phyloP scores from a whole-genome alignment of 2,888 invertebrate species.

The Pelosia muscerda region DNA sequence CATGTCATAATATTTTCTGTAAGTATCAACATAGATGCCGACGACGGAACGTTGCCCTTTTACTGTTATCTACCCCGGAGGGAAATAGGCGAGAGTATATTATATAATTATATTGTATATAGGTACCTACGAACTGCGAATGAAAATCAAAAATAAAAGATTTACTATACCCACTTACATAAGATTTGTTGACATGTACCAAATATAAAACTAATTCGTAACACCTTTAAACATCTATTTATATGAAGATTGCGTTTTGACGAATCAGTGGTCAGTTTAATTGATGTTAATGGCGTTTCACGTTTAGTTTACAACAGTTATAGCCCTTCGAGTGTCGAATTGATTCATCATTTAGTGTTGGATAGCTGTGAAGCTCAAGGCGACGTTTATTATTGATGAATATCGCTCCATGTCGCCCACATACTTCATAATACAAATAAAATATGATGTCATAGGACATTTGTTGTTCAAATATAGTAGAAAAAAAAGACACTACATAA shows the following conservation, averaged over 20 bases:
- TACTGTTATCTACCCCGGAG: too few species aligned
- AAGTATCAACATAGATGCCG: too few species aligned
- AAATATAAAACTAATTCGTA: too few species aligned
- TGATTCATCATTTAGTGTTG: constrained; percentile 30
- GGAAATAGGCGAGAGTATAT: too few species aligned
- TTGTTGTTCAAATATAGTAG: neutral
- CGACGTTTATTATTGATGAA: constrained; percentile 14
- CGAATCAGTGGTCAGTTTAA: neutral
- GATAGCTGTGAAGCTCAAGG: constrained; percentile 39
- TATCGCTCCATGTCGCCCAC: constrained; percentile 19
- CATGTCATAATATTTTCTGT: too few species aligned
- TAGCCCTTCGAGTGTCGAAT: constrained; percentile 41
- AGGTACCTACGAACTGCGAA: too few species aligned
- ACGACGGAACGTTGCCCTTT: too few species aligned
- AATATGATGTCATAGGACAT: neutral
- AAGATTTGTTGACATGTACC: too few species aligned
- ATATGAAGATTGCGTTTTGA: neutral
- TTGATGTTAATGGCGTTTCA: neutral
- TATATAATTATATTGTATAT: too few species aligned
- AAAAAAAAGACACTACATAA: neutral
- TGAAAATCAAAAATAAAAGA: too few species aligned
- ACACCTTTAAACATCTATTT: neutral
- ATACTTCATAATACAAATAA: constrained; percentile 1
- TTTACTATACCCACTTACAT: too few species aligned
- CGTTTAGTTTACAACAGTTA: constrained; percentile 11